These are phyloP conservation scores for Pseudochirops cupreus DNA, from an alignment of 2,797 vertebrate genomes.

Conservation along the genomic window DNA sequence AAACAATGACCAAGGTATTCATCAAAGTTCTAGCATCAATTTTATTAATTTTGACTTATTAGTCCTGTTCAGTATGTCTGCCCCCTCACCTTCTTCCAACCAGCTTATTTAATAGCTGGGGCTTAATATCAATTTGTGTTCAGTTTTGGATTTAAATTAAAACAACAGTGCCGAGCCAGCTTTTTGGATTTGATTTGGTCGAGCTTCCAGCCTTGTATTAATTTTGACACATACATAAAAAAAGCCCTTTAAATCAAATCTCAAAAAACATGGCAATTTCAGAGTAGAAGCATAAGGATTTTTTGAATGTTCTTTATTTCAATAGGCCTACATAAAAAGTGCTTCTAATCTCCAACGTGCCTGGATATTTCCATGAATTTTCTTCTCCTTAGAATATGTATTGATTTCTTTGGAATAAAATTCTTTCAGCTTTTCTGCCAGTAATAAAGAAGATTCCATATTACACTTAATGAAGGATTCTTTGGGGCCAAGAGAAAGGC, in stretches of 20 bases:
- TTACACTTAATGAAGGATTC: slow-evolving; percentile 69
- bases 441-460: slow-evolving; percentile 56
- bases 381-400: slow-evolving; percentile 64
- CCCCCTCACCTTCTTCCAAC: neutral
- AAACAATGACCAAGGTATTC: neutral
- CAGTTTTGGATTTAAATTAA: slow-evolving; percentile 63
- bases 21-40: neutral
- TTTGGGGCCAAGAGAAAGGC: slow-evolving; percentile 26
- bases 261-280: slow-evolving; percentile 66
- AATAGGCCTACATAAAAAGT: slow-evolving; percentile 50
- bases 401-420: slow-evolving; percentile 64
- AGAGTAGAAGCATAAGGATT: slow-evolving; percentile 47
- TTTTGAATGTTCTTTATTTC: slow-evolving; percentile 53
- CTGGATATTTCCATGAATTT: slow-evolving; percentile 64
- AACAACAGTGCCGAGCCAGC: slow-evolving; percentile 32
- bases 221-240: slow-evolving; percentile 36
- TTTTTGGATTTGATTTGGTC: slow-evolving; percentile 43
- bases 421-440: slow-evolving; percentile 65
- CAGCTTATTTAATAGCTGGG: neutral
- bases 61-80: neutral
- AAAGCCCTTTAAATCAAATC: slow-evolving; percentile 51
- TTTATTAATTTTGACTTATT: neutral
- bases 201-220: slow-evolving; percentile 51
- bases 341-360: slow-evolving; percentile 56
- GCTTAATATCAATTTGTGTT: slow-evolving; percentile 34